Base-by-base conservation (phyloP, 2,113 vertebrate genomes). In the Cyphomyrus plagiostoma region DNA sequence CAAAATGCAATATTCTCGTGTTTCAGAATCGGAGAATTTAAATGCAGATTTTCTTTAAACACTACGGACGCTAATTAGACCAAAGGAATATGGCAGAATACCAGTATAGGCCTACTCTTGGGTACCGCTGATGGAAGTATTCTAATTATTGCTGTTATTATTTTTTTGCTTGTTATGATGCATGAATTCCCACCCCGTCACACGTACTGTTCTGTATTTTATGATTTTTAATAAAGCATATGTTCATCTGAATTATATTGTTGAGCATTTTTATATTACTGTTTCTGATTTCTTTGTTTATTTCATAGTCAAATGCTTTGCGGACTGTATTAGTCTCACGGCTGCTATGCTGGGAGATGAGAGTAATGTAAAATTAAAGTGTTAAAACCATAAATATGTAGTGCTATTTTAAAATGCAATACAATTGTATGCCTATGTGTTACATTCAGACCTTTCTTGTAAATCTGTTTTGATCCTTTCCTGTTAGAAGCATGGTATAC, bases 211-310 rank as follows among this genome's bases (percentile, higher is more conserved):
- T 53, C 13, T 35, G 17, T 19, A 30, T 30, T 56, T 85, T 85
- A 11, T 23, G 3, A 11, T 85, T 86, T 87, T 87, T 87, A 87
- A 53, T 87, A 87, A 87, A 87, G 50, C 23, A 87, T 56, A 17
- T 86, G 26, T 87, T 84, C 21, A 48, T 48, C 48, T 1, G 45
- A 84, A 84, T 84, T 48, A 48, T 19, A 13, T n/a, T 84, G 21
- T 84, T 9, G 39, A 84, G 2, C 11, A 3, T 52, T 30, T 45
- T 49, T 50, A 6, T 15, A 50, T 39, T 35, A 42, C 17, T 42
- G 3, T 70, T 3, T 42, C 74, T 80, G 74, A 42, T 80, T 80
- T 35, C 70, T 77, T 39, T 26, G 23, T n/a, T 56, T 35, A 74
- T 74, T 74, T 74, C 26, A 70, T 70, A 74, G 11, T 35, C 13